Base-by-base conservation (phyloP, 2,113 vertebrate species). In the Zapornia atra region DNA sequence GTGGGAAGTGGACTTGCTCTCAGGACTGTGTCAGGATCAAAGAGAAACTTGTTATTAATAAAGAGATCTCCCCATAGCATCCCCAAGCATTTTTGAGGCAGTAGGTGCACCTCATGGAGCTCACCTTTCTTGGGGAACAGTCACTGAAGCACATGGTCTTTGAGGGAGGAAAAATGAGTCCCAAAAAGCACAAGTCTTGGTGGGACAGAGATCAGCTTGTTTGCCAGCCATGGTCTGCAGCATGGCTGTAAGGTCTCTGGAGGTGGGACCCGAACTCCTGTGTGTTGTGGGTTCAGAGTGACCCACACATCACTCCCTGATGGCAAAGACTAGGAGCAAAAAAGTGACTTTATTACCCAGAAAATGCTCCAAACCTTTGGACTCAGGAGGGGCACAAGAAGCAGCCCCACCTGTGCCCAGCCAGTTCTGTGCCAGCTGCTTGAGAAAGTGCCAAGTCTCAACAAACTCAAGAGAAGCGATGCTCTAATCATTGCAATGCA, bases 301-400 rank as follows among this genome's bases (percentile, higher is more conserved):
- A 87, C 20, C 25, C 53, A 25, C 10, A 36, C 0, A 0, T 71
- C 3, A 1, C 9, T n/a, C 17, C 15, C 18, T 59, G 20, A 42
- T 8, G 26, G 48, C 28, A 88, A 85, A n/a, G 33, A 61, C 50
- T 44, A 59, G 56, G 65, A 81, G 28, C 36, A 79, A 78, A 46
- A 36, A 44, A 63, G 29, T 40, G 7, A 54, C 29, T 69, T 44
- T 26, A 6, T 64, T 56, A 77, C 11, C 25, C 59, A 64, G 42
- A 71, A 94, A 72, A 86, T 7, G 11, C 26, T 82, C 60, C 54
- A 26, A 51, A 5, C 3, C 11, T 15, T 66, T 51, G 36, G 63
- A 57, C 36, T 91, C 0, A 3, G 24, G 9, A 18, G 12, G 12
- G 31, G 10, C 61, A 75, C 70, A 61, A 82, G 51, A 72, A 89